A percentile compares a stretch with the other conserved stretches of the same genome.
These are phyloP conservation scores for Ctenodactylus gundi DNA, from an alignment of 2,113 vertebrate genomes.

Conservation along the genomic window DNA sequence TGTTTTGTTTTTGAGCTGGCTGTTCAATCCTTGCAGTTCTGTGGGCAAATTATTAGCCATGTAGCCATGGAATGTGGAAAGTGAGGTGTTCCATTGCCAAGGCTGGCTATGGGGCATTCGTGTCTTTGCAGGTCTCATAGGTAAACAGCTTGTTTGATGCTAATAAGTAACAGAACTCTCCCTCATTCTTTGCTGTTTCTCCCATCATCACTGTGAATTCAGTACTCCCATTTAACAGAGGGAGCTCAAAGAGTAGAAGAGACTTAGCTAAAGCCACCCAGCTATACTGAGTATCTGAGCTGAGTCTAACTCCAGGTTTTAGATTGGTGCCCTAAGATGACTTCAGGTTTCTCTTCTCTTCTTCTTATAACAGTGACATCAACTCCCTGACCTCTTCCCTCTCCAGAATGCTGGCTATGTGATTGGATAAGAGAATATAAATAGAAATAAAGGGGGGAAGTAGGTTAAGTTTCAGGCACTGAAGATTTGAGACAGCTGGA, in stretches of 20 bases:
- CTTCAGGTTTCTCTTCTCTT: not conserved
- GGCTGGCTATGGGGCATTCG: not conserved
- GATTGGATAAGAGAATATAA: conserved; percentile 10
- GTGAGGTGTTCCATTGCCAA: not conserved
- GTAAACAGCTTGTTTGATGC: not conserved
- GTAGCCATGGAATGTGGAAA: not conserved
- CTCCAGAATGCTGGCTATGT: not conserved
- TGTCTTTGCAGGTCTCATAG: not conserved
- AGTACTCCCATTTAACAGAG: not conserved
- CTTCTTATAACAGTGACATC: not conserved
- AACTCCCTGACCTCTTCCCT: not conserved
- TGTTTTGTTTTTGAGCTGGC: not conserved
- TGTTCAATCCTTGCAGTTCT: not conserved
- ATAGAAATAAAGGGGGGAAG: not conserved
- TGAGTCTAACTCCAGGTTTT: not conserved
- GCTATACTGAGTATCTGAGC: not conserved
- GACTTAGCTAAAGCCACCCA: not conserved
- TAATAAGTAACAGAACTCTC: not conserved
- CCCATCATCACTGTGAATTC: not conserved
- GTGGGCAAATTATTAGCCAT: not conserved
- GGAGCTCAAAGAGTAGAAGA: not conserved
- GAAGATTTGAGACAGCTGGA: not conserved
- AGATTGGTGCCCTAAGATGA: not conserved
- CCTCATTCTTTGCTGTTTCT: not conserved
- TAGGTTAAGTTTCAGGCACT: not conserved